A percentile compares a stretch with the other conserved stretches of the same genome.
Evolutionary conservation across 2,797 vertebrate genomes (phyloP).

Genomic region (Rhinatrema bivittatum): DNA sequence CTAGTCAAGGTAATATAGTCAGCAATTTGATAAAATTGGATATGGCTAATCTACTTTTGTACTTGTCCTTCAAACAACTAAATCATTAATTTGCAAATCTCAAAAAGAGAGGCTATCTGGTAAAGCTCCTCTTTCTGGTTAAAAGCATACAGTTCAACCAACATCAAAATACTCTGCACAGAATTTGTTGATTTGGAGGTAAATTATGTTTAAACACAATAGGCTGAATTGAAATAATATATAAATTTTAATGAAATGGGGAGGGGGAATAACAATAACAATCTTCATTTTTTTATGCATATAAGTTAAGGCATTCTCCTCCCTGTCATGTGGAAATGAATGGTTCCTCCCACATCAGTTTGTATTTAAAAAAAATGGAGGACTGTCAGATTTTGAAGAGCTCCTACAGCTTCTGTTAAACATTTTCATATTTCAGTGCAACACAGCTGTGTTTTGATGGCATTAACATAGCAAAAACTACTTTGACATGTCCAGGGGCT

Average conservation of each 20-base stretch:
- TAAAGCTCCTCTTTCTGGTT: no score
- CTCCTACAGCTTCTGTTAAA: constrained; percentile 38
- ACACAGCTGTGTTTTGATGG: constrained; percentile 47
- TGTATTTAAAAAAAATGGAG: no score
- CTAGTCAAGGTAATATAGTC: constrained; percentile 27
- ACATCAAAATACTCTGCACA: no score
- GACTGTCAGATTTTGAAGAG: constrained; percentile 45
- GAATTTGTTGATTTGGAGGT: no score
- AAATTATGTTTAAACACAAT: no score
- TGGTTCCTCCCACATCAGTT: constrained; percentile 4
- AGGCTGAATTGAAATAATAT: no score
- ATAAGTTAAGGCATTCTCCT: neutral
- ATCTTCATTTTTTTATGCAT: no score
- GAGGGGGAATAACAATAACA: no score
- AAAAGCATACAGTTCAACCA: no score
- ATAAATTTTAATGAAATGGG: no score
- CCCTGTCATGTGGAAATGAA: neutral
- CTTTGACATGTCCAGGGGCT: constrained; percentile 24
- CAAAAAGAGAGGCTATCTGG: no score
- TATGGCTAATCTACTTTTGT: constrained; percentile 16
- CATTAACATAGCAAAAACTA: constrained; percentile 29
- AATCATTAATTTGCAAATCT: constrained; percentile 14
- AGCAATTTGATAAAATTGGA: constrained; percentile 39
- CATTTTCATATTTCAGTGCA: constrained; percentile 39
- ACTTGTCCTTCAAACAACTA: constrained; percentile 26